phyloP scores from a whole-genome alignment of 2,888 invertebrate species.

The Pegoplata infirma region DNA sequence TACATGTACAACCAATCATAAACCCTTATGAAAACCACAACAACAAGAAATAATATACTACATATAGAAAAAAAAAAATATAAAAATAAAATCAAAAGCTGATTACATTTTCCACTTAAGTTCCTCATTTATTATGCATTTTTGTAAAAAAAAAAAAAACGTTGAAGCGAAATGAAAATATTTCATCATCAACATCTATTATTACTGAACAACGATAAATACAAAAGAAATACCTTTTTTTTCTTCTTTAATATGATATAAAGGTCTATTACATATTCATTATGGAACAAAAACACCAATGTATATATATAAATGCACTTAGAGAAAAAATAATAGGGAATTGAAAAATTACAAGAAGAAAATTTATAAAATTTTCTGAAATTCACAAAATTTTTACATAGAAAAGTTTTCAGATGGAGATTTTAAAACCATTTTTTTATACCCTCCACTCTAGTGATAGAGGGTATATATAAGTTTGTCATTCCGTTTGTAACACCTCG shows the following conservation, averaged over 20 bases:
- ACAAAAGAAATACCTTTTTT: slow-evolving; percentile 4
- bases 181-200: slow-evolving; percentile 55
- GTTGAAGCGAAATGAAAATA: slow-evolving; percentile 48
- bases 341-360: too few species aligned
- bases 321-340: too few species aligned
- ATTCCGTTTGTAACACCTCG: too few species aligned
- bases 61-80: not conserved
- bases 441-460: too few species aligned
- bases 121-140: slow-evolving; percentile 62
- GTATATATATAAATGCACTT: not conserved
- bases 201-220: slow-evolving; percentile 42
- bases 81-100: slow-evolving; percentile 58
- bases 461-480: too few species aligned
- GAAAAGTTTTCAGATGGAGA: too few species aligned
- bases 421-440: too few species aligned
- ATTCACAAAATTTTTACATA: too few species aligned
- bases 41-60: too few species aligned
- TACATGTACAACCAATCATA: not conserved
- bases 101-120: slow-evolving; percentile 63
- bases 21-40: not conserved
- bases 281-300: slow-evolving; percentile 9
- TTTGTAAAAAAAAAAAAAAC: slow-evolving; percentile 16
- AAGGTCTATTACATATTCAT: slow-evolving; percentile 56
- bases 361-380: too few species aligned
- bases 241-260: slow-evolving; percentile 17